Base-by-base conservation (phyloP, 1,140 invertebrate genomes). In the Grapholita molesta region DNA sequence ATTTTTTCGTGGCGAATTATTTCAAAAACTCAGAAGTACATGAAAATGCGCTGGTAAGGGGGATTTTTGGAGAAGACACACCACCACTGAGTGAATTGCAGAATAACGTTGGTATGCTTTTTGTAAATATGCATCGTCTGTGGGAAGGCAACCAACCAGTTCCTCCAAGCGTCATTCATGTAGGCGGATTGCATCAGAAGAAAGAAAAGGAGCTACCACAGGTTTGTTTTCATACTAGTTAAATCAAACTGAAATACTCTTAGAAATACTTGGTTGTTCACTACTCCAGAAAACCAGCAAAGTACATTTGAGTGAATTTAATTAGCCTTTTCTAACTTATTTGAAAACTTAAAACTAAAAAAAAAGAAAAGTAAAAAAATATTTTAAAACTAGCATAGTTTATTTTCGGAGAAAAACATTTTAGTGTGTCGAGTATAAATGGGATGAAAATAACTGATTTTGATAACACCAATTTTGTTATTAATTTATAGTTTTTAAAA, bases 181-280 rank as follows among this genome's bases (percentile, higher is more conserved):
- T 94, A 8, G 93, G 93, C 0, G 94, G 93, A 3, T 82, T 94
- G 70, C 94, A 94, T 30, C 82, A 82, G 12, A 80, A 88, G 52
- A 66, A 15, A 5, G 9, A 79, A 21, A 23, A 65, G 0, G 78
- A 80, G 64, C 75, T 84, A 1, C 65, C 93, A n/a, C 89, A 92
- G 24, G 57, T 64, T 35, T 55, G 68, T 64, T 64, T 33, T 11
- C n/a, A n/a, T n/a, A n/a, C n/a, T n/a, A n/a, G n/a, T n/a, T n/a
- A n/a, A n/a, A n/a, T n/a, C 35, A 11, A n/a, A n/a, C n/a, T n/a
- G n/a, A n/a, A n/a, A n/a, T n/a, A n/a, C n/a, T n/a, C n/a, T n/a
- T n/a, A n/a, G n/a, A n/a, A n/a, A n/a, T n/a, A n/a, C n/a, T n/a
- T n/a, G n/a, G n/a, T n/a, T n/a, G n/a, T n/a, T n/a, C n/a, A n/a